Evolutionary conservation across 2,888 invertebrate species (phyloP).

Genomic region (Beris chalybata): DNA sequence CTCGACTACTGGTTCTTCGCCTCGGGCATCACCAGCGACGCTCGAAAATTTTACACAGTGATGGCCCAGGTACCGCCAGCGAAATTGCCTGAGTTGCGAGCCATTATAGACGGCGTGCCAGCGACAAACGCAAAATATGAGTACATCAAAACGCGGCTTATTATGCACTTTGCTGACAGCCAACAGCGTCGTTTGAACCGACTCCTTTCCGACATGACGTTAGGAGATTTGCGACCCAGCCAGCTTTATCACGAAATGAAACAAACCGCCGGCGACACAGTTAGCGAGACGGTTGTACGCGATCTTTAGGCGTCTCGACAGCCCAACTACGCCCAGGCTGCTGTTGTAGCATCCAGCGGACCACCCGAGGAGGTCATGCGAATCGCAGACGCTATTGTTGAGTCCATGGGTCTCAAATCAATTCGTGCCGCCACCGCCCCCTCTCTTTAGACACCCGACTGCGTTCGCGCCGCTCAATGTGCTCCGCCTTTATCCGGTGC

Average conservation of each 20-base stretch:
- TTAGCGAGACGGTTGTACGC: neutral
- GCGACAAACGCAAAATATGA: neutral
- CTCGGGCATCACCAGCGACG: neutral
- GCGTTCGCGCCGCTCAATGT: no score
- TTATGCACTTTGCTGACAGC: neutral
- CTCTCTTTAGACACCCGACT: neutral
- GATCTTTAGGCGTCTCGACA: neutral
- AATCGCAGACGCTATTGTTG: neutral
- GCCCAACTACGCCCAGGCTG: neutral
- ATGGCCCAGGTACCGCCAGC: neutral
- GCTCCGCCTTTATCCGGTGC: no score
- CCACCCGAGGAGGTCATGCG: neutral
- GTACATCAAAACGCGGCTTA: neutral
- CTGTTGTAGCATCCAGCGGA: neutral
- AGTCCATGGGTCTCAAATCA: neutral
- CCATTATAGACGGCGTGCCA: neutral
- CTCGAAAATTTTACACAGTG: neutral
- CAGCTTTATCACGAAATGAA: neutral
- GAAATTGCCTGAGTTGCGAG: neutral
- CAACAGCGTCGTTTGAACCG: neutral
- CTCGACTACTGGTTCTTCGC: neutral
- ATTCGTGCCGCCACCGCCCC: neutral
- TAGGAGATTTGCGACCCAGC: neutral
- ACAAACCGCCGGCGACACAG: neutral
- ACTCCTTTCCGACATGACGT: neutral